Percentiles rank a stretch among this genome's conserved stretches.
These are phyloP conservation scores for Labeo rohita DNA, from an alignment of 2,113 vertebrate genomes.

Conservation along the genomic window DNA sequence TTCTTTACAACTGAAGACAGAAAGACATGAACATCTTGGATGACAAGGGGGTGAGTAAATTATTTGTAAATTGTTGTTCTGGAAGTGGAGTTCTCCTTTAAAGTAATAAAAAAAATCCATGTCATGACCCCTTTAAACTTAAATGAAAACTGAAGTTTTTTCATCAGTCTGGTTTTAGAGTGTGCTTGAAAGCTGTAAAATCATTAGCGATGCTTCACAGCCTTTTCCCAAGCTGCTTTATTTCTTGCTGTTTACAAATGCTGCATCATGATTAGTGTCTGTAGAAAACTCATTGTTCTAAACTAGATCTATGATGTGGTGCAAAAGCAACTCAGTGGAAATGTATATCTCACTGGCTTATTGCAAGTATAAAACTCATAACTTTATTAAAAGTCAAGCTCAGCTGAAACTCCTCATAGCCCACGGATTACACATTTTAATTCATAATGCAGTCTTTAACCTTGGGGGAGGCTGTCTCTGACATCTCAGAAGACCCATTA, in stretches of 20 bases:
- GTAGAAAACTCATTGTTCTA: background rate
- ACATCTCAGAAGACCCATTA: slow-evolving; percentile 60
- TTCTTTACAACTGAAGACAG: too few relatives aligned
- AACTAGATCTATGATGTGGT: slow-evolving; percentile 22
- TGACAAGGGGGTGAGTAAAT: too few relatives aligned
- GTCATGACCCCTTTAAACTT: too few relatives aligned
- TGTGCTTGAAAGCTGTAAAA: background rate
- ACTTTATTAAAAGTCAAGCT: slow-evolving; percentile 27
- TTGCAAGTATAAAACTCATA: background rate
- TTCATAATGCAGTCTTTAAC: slow-evolving; percentile 67
- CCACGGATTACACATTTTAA: slow-evolving; percentile 51
- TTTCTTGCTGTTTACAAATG: background rate
- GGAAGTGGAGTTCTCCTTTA: too few relatives aligned
- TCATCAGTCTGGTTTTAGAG: background rate
- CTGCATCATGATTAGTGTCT: slow-evolving; percentile 29
- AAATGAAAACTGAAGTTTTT: background rate
- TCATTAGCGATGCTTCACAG: slow-evolving; percentile 10
- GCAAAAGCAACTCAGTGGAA: background rate
- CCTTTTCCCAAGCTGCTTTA: slow-evolving; percentile 5
- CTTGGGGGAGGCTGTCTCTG: slow-evolving; percentile 62
- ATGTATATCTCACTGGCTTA: slow-evolving; percentile 2
- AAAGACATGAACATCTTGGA: too few relatives aligned
- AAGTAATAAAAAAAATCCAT: too few relatives aligned
- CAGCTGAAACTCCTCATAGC: slow-evolving; percentile 39
- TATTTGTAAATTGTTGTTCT: too few relatives aligned